These are phyloP conservation scores for Barnardius zonarius DNA, from an alignment of 2,113 vertebrate species.

Conservation along the genomic window DNA sequence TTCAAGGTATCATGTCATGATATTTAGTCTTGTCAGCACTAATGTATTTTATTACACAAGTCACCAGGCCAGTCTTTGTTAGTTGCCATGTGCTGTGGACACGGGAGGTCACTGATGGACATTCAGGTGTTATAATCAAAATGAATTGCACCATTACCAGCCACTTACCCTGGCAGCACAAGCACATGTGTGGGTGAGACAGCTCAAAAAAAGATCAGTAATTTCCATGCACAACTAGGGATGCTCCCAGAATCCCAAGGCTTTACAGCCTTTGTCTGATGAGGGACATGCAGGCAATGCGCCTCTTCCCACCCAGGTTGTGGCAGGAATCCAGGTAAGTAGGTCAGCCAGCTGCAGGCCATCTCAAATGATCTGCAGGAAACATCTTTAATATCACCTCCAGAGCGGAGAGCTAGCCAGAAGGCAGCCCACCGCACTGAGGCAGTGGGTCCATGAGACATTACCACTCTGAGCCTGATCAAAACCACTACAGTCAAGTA, in stretches of 20 bases:
- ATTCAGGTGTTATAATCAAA: neutral
- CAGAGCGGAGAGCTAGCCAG: neutral
- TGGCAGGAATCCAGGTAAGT: neutral
- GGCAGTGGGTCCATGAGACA: neutral
- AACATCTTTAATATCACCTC: neutral
- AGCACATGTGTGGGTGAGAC: neutral
- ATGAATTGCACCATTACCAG: rapidly evolving
- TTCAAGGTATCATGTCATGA: too few species aligned
- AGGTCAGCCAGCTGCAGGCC: neutral
- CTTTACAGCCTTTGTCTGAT: neutral
- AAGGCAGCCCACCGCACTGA: neutral
- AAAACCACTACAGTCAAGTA: rapidly evolving
- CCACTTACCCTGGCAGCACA: neutral
- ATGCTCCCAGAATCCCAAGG: neutral
- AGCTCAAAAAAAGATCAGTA: neutral
- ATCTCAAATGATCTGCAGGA: neutral
- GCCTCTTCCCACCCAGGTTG: neutral
- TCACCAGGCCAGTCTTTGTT: neutral
- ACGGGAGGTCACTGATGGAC: neutral
- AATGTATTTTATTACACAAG: neutral
- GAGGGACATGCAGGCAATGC: rapidly evolving
- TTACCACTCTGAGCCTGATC: neutral
- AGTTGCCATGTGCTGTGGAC: neutral
- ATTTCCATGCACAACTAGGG: neutral
- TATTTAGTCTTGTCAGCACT: neutral